Base-by-base conservation (phyloP, 2,888 invertebrate genomes). In the Ichneumoninae sp. region DNA sequence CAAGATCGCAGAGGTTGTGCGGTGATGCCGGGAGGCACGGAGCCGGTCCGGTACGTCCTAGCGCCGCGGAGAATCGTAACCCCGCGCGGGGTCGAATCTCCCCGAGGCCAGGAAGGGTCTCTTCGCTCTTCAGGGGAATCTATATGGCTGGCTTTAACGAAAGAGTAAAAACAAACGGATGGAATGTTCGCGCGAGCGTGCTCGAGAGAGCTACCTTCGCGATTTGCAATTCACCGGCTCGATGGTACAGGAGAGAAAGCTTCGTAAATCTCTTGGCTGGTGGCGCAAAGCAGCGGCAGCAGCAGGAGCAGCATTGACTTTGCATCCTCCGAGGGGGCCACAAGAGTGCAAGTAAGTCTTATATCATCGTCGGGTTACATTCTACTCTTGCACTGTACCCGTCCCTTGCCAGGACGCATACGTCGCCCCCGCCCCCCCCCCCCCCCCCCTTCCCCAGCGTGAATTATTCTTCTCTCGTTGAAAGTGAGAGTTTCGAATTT, bases 401-500 rank as follows among this genome's bases (percentile, higher is more conserved):
- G 19, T 44, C 69, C 54, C 65, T n/a, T 30, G 65, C 62, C 16
- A 30, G 69, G 65, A 44, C 75, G 60, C 70, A 30, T 78, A 79
- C 68, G 72, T 72, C 74, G 74, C 69, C 68, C 47, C 66, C 76
- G 13, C 3, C 40, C 40, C 40, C 40, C 40, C 3, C 40, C 40
- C 40, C 40, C 40, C 10, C 10, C 40, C 1, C 8, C 40, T 1
- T 1, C 10, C 16, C 44, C 44, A 4, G 0, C 26, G 80, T 40
- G 70, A 70, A 68, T 80, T 47, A 62, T 70, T 44, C 52, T 33
- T 40, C 52, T 62, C 78, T 72, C 47, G 75, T 81, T 78, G 85
- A 91, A 91, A 90, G 91, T 89, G 90, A 91, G 91, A 91, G 90
- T 91, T 86, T 76, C 82, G 74, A 84, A 47, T 47, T 47, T 76